These are phyloP conservation scores for Deroplatys truncata DNA, from an alignment of 2,888 invertebrate species.

Conservation along the genomic window DNA sequence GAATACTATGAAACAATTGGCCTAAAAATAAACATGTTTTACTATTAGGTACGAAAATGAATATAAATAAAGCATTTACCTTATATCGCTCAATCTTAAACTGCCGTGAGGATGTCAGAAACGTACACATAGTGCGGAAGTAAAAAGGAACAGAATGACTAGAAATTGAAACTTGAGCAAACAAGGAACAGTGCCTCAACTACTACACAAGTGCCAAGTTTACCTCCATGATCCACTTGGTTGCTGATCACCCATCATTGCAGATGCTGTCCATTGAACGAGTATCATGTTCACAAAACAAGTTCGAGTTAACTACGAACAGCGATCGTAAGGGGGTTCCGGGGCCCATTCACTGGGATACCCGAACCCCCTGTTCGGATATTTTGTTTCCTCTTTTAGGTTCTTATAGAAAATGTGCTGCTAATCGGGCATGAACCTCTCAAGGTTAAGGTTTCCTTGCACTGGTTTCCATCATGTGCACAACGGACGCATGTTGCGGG, in stretches of 20 bases:
- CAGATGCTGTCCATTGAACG: background rate
- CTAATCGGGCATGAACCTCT: background rate
- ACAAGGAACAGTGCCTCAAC: too few relatives aligned
- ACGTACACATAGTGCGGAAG: too few relatives aligned
- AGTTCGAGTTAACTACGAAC: background rate
- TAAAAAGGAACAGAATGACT: too few relatives aligned
- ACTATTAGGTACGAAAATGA: too few relatives aligned
- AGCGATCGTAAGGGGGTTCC: background rate
- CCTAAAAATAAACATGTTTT: too few relatives aligned
- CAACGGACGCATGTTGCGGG: background rate
- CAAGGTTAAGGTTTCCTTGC: too few relatives aligned
- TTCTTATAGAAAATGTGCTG: background rate
- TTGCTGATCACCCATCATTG: background rate
- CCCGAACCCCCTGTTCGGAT: background rate
- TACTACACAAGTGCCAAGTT: background rate
- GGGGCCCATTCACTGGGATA: background rate
- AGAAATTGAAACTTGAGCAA: too few relatives aligned
- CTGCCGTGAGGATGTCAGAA: too few relatives aligned
- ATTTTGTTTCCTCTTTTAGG: background rate
- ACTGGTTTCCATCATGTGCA: background rate
- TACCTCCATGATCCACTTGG: background rate
- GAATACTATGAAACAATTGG: too few relatives aligned
- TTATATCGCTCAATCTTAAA: too few relatives aligned
- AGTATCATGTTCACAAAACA: background rate
- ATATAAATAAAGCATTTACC: too few relatives aligned